Evolutionary conservation across 2,888 invertebrate genomes (phyloP), one percentile per base, ranked within the genome.

Genomic region (Nomada lathburiana): DNA sequence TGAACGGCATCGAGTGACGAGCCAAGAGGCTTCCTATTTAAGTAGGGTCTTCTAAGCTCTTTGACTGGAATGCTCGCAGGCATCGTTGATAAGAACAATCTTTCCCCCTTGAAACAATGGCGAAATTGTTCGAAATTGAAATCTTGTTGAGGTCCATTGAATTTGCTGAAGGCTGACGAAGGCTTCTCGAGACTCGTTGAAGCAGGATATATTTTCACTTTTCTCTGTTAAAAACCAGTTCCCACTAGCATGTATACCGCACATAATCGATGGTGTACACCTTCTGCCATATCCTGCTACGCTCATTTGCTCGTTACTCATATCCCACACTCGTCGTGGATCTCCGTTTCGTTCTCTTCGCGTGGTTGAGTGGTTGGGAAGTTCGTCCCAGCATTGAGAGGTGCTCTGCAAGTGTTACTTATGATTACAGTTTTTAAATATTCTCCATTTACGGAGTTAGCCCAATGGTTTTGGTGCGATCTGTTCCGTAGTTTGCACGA

Each of bases 191-290:
- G 26, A 11, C 11, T 69, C 42, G 57, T 44, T 5, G 55, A 71
- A 16, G 44, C 57, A 18, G 26, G 50, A 50, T 70, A 42, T 26
- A 81, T 83, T 83, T 87, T 76, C 83, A 76, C 83, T 80, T 83
- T 84, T 80, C 83, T 11, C 53, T 53, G 71, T 64, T 72, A 69
- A 85, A 83, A 87, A 85, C 83, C 83, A 83, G 87, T 85, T 87
- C 69, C 69, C 53, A 7, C 60, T 72, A 68, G 60, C 71, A 67
- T 29, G 80, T 77, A 36, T 36, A 36, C 36, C 7, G 36, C 36
- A 5, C 36, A 7, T 36, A 67, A 79, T 84, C 74, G 64, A 52
- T 52, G 62, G 23, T 36, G 60, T 57, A 76, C 67, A 65, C 42
- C 69, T 62, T 63, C 75, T 52, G 52, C 63, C 52, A 67, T 75